Base-by-base conservation (phyloP, 1,140 invertebrate genomes). In the Coelopa frigida region DNA sequence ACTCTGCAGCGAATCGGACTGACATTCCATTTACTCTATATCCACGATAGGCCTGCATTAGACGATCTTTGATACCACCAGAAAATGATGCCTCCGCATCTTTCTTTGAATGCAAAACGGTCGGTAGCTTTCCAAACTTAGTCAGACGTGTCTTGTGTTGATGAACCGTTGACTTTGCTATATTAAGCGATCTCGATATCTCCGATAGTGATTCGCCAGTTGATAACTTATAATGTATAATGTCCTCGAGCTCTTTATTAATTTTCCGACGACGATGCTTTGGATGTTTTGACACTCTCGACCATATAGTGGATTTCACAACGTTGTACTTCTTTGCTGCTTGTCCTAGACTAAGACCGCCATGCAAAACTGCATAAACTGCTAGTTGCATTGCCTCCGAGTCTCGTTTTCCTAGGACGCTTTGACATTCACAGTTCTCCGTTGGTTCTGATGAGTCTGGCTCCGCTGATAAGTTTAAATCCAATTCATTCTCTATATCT, bases 141-240 rank as follows among this genome's bases (percentile, higher is more conserved):
- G 24, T 37, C 7, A 46, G 15, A 26, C 35, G 33, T 37, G 22
- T 36, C 29, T 46, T 46, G 38, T 46, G 35, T 21, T 24, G 15
- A 38, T 46, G 35, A 22, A 46, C 35, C 2, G 44, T 46, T 11
- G 44, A 36, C 15, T 46, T 46, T 11, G 44, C 18, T n/a, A 46
- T 35, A 27, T 37, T 32, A 22, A 46, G 33, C 20, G 33, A 23
- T 4, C 44, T 32, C 2, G 44, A 14, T 12, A 37, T 38, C 38
- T 46, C 33, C 35, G 44, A 36, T 24, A 46, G 26, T 46, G 32
- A 33, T 12, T 27, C 7, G 17, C 44, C 44, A 5, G 32, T 27
- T 27, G 18, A 27, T 10, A 46, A 18, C 29, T 46, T 46, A 37
- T 35, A 37, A 20, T 27, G 18, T 22, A 46, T 46, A 10, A 24